phyloP scores from a whole-genome alignment of 2,113 vertebrate species.

The Mellivora capensis region DNA sequence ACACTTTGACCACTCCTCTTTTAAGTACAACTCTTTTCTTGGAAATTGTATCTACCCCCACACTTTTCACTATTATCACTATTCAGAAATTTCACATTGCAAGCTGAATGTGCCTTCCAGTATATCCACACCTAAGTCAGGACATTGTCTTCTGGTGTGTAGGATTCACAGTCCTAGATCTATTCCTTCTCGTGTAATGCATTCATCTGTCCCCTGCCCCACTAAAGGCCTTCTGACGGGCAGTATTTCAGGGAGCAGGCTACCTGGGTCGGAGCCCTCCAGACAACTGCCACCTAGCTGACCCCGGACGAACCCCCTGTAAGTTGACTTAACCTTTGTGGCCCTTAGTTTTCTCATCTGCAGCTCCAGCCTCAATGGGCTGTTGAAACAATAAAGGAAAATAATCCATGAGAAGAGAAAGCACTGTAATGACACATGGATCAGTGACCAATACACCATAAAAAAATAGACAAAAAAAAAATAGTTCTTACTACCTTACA shows the following conservation, averaged over 20 bases:
- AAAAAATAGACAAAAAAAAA: not conserved
- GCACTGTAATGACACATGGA: too few relatives aligned
- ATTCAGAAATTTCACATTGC: not conserved
- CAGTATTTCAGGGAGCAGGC: not conserved
- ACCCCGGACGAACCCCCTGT: not conserved
- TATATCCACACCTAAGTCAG: not conserved
- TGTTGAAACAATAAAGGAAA: not conserved
- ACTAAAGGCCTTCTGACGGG: not conserved
- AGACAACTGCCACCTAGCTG: not conserved
- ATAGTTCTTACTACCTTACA: not conserved
- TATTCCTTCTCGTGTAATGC: not conserved
- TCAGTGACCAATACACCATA: not conserved
- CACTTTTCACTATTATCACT: not conserved
- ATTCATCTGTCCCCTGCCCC: not conserved
- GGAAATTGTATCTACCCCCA: not conserved
- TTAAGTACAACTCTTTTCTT: not conserved
- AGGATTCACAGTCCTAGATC: not conserved
- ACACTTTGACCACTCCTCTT: not conserved
- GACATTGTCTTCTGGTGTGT: not conserved
- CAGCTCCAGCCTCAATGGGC: not conserved
- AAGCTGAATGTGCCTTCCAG: not conserved
- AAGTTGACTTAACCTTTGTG: not conserved
- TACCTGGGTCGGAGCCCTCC: not conserved
- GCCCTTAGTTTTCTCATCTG: not conserved
- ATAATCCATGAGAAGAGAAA: not conserved